Evolutionary conservation across 2,113 vertebrate species (phyloP), one percentile per base, ranked within the genome.

Genomic region (Charadrius vociferus): DNA sequence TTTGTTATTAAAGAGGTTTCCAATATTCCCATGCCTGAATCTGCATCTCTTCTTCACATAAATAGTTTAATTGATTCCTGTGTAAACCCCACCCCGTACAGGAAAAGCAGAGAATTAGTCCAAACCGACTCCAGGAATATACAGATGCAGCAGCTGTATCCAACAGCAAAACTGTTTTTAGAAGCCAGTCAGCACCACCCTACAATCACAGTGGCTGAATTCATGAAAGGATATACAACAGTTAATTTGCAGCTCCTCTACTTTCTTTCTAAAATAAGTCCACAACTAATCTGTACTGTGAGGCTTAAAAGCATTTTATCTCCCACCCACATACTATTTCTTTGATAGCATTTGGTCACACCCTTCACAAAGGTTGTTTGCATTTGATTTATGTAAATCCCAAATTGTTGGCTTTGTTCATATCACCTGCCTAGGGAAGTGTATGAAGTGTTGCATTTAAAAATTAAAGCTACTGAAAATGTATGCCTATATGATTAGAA

Each of bases 321-420:
- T 96, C 92, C 65, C 82, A 92, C 83, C 47, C 59, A 86, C 81
- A 62, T 73, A 65, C 56, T 49, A 43, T 32, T 95, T 71, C 88
- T 96, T 96, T 93, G 67, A 93, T 90, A 95, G 58, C 36, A 50
- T 90, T 97, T 96, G 67, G 88, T 95, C 83, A 96, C 74, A 91
- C 59, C 49, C 85, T 93, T 80, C 36, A 58, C 53, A 81, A 73
- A 86, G 21, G 78, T 77, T 90, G 91, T 73, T 95, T 92, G 74
- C 49, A 53, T 85, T 91, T 86, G 74, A 97, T 95, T 82, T 95
- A 97, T 90, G 86, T 75, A 95, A 97, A 97, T 96, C 81, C 66
- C 41, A 96, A 93, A 95, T 65, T 59, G 50, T 65, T 95, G 43
- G 30, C 68, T 97, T 94, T 59, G 30, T 95, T 96, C 93, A 65